Conservation (phyloP, 2,113 vertebrate species). For the Baryphthengus martii region DNA sequence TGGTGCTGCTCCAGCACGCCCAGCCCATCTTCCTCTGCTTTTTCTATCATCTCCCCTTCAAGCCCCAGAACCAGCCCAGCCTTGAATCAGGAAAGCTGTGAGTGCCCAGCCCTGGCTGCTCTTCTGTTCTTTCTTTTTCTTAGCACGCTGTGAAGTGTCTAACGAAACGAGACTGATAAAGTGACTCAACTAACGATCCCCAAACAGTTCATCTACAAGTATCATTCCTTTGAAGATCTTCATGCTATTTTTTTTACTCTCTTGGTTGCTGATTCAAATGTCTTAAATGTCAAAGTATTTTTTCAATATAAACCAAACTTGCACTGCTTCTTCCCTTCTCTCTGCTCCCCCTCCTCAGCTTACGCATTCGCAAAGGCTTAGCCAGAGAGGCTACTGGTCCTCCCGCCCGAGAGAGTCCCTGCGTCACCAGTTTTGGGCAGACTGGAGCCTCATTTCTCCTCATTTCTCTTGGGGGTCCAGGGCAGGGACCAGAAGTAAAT, state of each 20-base stretch:
- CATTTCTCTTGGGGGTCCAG: not conserved
- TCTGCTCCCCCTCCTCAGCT: not conserved
- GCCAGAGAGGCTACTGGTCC: not conserved
- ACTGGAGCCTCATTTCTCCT: not conserved
- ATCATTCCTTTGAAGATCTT: conserved; percentile 7
- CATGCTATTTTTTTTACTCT: not conserved
- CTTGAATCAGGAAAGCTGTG: not conserved
- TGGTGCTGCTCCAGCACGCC: not conserved
- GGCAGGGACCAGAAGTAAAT: not conserved
- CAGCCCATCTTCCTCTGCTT: not conserved
- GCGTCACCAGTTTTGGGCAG: not conserved
- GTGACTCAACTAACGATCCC: conserved; percentile 15
- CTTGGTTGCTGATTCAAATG: not conserved
- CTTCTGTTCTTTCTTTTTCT: not conserved
- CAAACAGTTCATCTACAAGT: not conserved
- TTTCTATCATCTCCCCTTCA: not conserved
- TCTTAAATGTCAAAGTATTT: conserved; percentile 38
- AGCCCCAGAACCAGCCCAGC: not conserved
- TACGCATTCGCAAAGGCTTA: not conserved
- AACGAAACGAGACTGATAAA: not conserved
- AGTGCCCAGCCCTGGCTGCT: not conserved
- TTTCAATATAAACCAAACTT: not conserved
- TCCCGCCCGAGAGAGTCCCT: accelerated
- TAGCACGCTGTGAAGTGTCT: not conserved
- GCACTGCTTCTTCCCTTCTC: not conserved